Percentiles rank a stretch among this genome's conserved stretches.
These are phyloP conservation scores for Gila robusta DNA, from an alignment of 2,797 vertebrate genomes.

Conservation along the genomic window DNA sequence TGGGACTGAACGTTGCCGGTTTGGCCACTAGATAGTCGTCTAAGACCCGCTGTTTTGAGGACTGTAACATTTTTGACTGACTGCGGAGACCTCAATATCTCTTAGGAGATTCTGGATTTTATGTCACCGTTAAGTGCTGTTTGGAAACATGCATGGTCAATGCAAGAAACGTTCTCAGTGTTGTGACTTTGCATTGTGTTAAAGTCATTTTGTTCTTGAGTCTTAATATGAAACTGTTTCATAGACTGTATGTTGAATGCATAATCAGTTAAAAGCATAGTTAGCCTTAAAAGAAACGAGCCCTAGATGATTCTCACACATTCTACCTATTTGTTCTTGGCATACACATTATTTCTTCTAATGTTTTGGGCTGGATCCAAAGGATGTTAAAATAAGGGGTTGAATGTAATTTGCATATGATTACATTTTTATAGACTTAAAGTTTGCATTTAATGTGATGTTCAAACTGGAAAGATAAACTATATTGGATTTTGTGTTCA, in stretches of 20 bases:
- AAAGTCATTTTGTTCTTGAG: slow-evolving; percentile 47
- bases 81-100: slow-evolving; percentile 35
- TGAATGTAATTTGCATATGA: slow-evolving; percentile 34
- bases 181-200: slow-evolving; percentile 47
- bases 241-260: slow-evolving; percentile 37
- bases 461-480: slow-evolving; percentile 57
- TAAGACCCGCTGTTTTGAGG: not conserved
- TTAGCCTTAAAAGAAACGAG: slow-evolving; percentile 36
- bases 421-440: not conserved
- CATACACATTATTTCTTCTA: slow-evolving; percentile 23
- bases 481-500: slow-evolving; percentile 42
- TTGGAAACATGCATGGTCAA: slow-evolving; percentile 51
- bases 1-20: slow-evolving; percentile 10
- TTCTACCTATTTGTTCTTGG: slow-evolving; percentile 40
- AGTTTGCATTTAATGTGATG: slow-evolving; percentile 36
- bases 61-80: slow-evolving; percentile 45
- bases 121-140: slow-evolving; percentile 12
- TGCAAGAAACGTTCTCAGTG: slow-evolving; percentile 47
- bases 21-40: not conserved
- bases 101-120: slow-evolving; percentile 49
- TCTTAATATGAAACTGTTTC: slow-evolving; percentile 42
- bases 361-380: slow-evolving; percentile 70
- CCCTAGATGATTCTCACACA: slow-evolving; percentile 31
- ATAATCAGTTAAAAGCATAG: slow-evolving; percentile 37
- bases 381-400: slow-evolving; percentile 47